Percentiles rank a stretch among this genome's conserved stretches.
Evolutionary conservation across 2,888 invertebrate species (phyloP).

Genomic region (Dysmachus trigonus): DNA sequence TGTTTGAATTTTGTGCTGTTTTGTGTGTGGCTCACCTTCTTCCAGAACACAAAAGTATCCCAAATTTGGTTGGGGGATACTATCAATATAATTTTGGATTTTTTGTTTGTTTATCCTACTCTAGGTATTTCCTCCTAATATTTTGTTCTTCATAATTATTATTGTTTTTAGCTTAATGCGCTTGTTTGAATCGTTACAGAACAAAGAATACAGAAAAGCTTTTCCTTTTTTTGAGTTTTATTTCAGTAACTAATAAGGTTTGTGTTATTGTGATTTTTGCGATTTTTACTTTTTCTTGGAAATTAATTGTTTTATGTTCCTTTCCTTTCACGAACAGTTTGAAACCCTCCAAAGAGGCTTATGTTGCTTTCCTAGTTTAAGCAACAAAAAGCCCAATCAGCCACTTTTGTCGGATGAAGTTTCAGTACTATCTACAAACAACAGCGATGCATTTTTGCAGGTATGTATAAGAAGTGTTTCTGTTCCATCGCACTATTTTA

Average conservation of each 20-base stretch:
- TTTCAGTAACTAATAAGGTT: conserved; percentile 32
- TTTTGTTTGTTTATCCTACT: background rate
- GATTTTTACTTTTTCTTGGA: background rate
- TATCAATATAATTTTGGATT: background rate
- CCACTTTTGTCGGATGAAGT: conserved; percentile 52
- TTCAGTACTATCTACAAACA: conserved; percentile 53
- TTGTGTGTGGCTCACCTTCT: conserved; percentile 21
- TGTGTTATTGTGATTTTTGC: background rate
- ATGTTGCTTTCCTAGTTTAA: conserved; percentile 53
- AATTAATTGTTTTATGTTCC: background rate
- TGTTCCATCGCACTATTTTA: too few relatives aligned
- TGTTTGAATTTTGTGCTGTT: conserved; percentile 46
- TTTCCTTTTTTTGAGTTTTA: background rate
- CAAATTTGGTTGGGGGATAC: background rate
- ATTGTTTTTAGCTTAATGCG: conserved; percentile 13
- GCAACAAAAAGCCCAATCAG: conserved; percentile 52
- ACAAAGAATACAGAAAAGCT: background rate
- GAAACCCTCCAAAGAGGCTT: conserved; percentile 51
- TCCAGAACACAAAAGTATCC: background rate
- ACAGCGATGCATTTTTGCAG: conserved; percentile 53
- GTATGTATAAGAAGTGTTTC: conserved; percentile 31
- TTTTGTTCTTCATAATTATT: background rate
- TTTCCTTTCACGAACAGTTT: conserved; percentile 42
- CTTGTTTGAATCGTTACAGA: background rate
- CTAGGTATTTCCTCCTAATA: background rate